Base-by-base conservation (phyloP, 2,888 invertebrate genomes). In the Drosophila anceps region DNA sequence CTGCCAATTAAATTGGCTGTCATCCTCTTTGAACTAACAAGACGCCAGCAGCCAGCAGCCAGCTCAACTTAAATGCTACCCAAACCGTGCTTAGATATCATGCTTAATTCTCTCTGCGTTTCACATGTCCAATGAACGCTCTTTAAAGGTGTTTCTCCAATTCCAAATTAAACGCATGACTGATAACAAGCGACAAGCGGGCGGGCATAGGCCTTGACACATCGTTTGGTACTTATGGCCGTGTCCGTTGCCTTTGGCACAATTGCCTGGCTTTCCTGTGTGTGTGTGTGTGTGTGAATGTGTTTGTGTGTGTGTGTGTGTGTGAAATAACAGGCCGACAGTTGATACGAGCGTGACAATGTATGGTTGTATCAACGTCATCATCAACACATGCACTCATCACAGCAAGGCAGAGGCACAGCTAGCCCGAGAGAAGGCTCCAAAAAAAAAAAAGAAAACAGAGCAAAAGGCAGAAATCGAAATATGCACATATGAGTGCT, bases 271-370 rank as follows among this genome's bases (percentile, higher is more conserved):
- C 20, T 39, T 12, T 18, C 27, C n/a, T 41, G 46, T 39, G 18
- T 58, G 55, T 55, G 20, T 66, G 15, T 20, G 20, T 54, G 29
- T 44, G 60, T 43, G 50, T 41, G 48, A n/a, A n/a, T n/a, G n/a
- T n/a, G n/a, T n/a, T n/a, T 41, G 46, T 39, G 18, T 58, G 55
- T 55, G 20, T 66, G 15, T 20, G 50, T 13, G 46, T 57, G 55
- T 62, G 27, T 66, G 60, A 64, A 73, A 82, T 79, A 79, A 65
- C 80, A 79, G 73, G 68, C 67, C 58, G 71, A 72, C 71, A 71
- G 76, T 73, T 82, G 84, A 82, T 82, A 73, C 61, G 76, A 82
- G 83, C 81, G 83, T 82, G 85, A 82, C 83, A 80, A 69, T 85
- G 85, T 82, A 64, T 79, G 84, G 68, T 68, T 76, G 77, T 46